Evolutionary conservation across 2,113 vertebrate species (phyloP), one percentile per base, ranked within the genome.

Genomic region (Puffinus mauretanicus): DNA sequence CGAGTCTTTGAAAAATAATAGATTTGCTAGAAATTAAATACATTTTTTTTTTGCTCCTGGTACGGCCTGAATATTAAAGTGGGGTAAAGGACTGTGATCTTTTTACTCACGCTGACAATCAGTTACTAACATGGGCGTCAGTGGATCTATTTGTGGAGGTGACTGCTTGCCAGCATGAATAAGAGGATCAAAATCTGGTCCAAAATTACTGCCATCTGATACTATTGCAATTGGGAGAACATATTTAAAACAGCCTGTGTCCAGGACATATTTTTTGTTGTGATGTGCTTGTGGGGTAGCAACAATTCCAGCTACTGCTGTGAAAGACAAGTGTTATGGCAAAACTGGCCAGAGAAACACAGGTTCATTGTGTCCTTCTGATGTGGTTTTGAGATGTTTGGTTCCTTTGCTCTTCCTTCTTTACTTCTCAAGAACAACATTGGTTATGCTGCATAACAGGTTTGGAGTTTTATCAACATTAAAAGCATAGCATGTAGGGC

Each of bases 111-210:
- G 4, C 70, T 90, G 91, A 91, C 89, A 95, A 93, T 95, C 75
- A 83, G 79, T 82, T 93, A 67, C 93, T 85, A 82, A 94, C 89
- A 76, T 84, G 54, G 81, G 87, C 94, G 84, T 69, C 86, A 38
- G 73, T 93, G 89, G 75, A 94, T 80, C 95, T 97, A 95, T 96
- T 97, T 95, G 86, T 77, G 87, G 96, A 82, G 75, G 89, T 26
- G 15, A 95, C 78, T 77, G 82, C 90, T 90, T 92, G 91, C 91
- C 91, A 91, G 66, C 46, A 60, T 93, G 93, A 97, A 91, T 91
- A 96, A 95, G 84, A 75, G 75, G 89, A 97, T 97, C 94, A 91
- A 96, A 95, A 96, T 93, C 93, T 91, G 62, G 78, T 93, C 94
- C 97, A 95, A 80, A 94, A 82, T 96, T 94, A 82, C 80, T 86